Conservation (phyloP, 2,797 vertebrate species). For the Sandelia bainsii region DNA sequence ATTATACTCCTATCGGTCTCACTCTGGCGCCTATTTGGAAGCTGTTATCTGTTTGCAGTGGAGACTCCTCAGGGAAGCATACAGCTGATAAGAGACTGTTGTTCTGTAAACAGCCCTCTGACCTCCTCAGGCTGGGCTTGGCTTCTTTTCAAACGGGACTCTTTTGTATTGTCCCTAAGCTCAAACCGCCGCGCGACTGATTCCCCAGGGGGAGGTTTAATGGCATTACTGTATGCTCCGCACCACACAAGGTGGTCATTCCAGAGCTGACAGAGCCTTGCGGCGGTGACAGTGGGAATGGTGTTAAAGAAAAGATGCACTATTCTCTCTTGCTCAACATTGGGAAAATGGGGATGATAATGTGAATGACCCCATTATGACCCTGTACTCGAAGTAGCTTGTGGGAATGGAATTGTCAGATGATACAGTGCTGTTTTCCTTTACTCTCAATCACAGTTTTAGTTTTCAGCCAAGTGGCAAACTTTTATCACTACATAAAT, state of each 20-base stretch:
- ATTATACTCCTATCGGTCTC: slow-evolving; percentile 78
- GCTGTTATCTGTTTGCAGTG: slow-evolving; percentile 75
- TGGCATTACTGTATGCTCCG: slow-evolving; percentile 68
- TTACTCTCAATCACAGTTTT: slow-evolving; percentile 28
- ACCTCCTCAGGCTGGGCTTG: slow-evolving; percentile 70
- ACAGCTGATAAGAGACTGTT: slow-evolving; percentile 75
- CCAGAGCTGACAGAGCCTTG: slow-evolving; percentile 21
- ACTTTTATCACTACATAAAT: slow-evolving; percentile 23
- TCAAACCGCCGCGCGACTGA: slow-evolving; percentile 64
- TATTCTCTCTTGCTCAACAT: slow-evolving; percentile 28
- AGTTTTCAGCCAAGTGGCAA: slow-evolving; percentile 25
- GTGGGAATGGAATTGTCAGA: slow-evolving; percentile 27
- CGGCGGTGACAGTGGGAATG: not conserved
- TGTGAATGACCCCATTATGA: slow-evolving; percentile 25
- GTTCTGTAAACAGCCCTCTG: slow-evolving; percentile 82
- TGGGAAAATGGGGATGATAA: slow-evolving; percentile 21
- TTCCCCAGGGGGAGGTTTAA: slow-evolving; percentile 67
- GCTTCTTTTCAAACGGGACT: slow-evolving; percentile 64
- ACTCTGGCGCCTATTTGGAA: slow-evolving; percentile 70
- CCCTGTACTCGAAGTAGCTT: slow-evolving; percentile 12
- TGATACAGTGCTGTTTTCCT: not conserved
- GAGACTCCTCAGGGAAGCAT: slow-evolving; percentile 72
- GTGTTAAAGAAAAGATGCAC: slow-evolving; percentile 11
- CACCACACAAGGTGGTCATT: slow-evolving; percentile 67
- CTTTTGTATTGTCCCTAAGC: slow-evolving; percentile 67